Base-by-base conservation (phyloP, 2,797 vertebrate genomes). In the Galaxias olidus region DNA sequence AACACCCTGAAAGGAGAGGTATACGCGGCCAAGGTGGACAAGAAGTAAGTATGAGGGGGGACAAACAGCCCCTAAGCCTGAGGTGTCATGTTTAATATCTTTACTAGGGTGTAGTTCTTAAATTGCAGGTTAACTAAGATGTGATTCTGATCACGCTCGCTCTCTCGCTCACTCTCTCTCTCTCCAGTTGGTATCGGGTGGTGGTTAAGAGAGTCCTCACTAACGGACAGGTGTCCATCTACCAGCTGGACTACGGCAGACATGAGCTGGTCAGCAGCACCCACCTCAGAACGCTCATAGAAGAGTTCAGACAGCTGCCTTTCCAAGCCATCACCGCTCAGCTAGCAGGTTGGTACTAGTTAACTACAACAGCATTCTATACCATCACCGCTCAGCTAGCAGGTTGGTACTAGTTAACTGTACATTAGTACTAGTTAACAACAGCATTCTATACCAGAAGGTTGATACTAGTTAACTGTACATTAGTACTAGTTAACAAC, bases 281-380 rank as follows among this genome's bases (percentile, higher is more conserved):
- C 6, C 86, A 90, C 63, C 85, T 98, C 14, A 92, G 86, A 65
- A 93, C 94, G 0, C 88, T 99, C 7, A 84, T 89, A 6, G 87
- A 93, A 4, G 80, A 90, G 0, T 99, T 99, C 84, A 90, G 93
- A 76, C 94, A 93, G 79, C 86, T 98, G 10, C 95, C 97, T 0
- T 97, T 98, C 84, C 97, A 98, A 81, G 96, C 94, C 0, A 76
- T 98, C 66, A 90, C 90, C 15, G 94, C 96, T 66, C 94, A 96
- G 55, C 93, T 98, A 59, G 94, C 96, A 81, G 97, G 97, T 96
- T 82, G 69, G 90, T 80, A 20, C 30, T 30, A 30, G 30, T 30
- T 30, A 30, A 30, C 30, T 6, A 30, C 6, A 30, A 30, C 30
- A 30, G 30, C 30, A 30, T 30, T 30, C 30, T 30, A 6, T 30